Evolutionary conservation across 2,888 invertebrate species (phyloP), one percentile per base, ranked within the genome.

Genomic region (Thysanoteuthis rhombus): DNA sequence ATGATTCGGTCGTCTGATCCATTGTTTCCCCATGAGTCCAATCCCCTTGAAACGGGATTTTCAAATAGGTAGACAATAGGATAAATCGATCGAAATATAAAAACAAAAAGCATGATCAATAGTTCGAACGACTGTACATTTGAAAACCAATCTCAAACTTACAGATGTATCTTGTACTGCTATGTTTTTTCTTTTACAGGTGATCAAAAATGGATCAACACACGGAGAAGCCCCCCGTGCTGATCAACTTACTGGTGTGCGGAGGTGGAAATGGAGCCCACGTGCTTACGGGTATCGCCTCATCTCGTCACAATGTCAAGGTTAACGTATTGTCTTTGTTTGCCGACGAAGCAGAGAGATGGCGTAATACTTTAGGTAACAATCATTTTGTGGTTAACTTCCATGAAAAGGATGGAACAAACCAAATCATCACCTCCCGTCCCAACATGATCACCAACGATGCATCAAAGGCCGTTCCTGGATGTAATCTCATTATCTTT

Each of bases 221-320:
- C n/a, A n/a, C n/a, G 16, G 75, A n/a, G 19, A 75, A 92, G 39
- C 92, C 92, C 32, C 42, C 40, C 22, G 92, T 92, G 32, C 32
- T 42, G 92, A 45, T 92, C n/a, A 92, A 92, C n/a, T 42, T 94
- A 28, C 28, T 93, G 16, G 93, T 96, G 25, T 96, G 96, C 93
- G 96, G 96, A 25, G 96, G 96, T 32, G 96, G 96, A 28, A 96
- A 96, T 95, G 96, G 96, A 19, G 96, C 96, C 28, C 96, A 96
- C 92, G 95, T 95, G 45, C 92, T 95, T 92, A 95, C 96, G 6
- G 95, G 95, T 10, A 93, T 95, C 6, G 95, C 96, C 0, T 93
- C 96, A 36, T 93, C 95, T 47, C 94, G 95, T 16, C 93, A 95
- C 32, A 95, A 95, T 40, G 94, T 95, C 22, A 95, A 95, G 38